Evolutionary conservation across 2,888 invertebrate genomes (phyloP).

Genomic region (Mythimna lalbum): DNA sequence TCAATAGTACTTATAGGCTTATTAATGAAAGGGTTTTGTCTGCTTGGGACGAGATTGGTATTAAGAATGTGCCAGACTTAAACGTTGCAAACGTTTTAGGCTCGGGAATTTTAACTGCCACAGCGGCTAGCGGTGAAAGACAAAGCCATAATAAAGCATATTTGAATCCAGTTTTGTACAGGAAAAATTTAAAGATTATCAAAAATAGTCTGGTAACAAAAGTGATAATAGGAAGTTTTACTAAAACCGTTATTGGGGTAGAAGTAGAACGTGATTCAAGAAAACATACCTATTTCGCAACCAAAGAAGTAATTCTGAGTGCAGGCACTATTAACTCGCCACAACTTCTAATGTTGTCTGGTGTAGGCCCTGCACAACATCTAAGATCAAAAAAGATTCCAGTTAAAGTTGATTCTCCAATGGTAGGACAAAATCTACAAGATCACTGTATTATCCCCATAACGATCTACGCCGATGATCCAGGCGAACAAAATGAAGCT

Average conservation of each 20-base stretch:
- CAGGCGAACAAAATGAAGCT: constrained; percentile 67
- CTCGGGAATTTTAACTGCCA: constrained; percentile 84
- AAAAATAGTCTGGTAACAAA: constrained; percentile 70
- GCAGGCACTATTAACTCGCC: constrained; percentile 88
- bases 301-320: constrained; percentile 86
- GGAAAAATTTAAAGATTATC: constrained; percentile 69
- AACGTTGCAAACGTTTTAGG: constrained; percentile 78
- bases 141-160: constrained; percentile 91
- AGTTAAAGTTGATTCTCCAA: not conserved
- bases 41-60: constrained; percentile 84
- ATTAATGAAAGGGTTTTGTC: constrained; percentile 73
- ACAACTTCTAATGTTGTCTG: constrained; percentile 80
- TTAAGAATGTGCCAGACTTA: constrained; percentile 76
- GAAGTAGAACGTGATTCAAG: constrained; percentile 11
- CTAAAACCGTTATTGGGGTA: constrained; percentile 37
- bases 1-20: constrained; percentile 80
- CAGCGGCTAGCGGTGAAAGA: constrained; percentile 84
- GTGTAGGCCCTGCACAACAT: not conserved
- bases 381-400: not conserved
- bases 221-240: constrained; percentile 38
- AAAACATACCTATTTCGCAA: constrained; percentile 60
- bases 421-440: not conserved
- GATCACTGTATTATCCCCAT: constrained; percentile 73
- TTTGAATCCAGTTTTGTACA: constrained; percentile 71
- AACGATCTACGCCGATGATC: constrained; percentile 73